Evolutionary conservation across 2,888 invertebrate species (phyloP).

Genomic region (Graphium colonna): DNA sequence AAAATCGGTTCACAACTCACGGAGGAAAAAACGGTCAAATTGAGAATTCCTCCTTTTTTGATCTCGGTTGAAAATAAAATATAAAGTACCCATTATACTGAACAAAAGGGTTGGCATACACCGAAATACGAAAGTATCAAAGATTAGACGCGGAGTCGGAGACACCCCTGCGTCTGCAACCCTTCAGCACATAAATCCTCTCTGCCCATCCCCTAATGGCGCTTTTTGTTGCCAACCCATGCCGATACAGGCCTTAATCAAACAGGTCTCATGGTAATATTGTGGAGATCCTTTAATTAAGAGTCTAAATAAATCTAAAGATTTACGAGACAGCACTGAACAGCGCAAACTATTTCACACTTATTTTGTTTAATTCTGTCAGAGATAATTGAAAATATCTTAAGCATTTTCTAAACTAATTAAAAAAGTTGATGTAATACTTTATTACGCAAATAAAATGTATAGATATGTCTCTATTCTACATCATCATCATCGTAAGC

Average conservation of each 20-base stretch:
- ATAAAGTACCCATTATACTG: background rate
- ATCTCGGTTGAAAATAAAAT: background rate
- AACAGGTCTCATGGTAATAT: conserved; percentile 44
- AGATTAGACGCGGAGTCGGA: conserved; percentile 29
- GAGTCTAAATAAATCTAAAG: conserved; percentile 24
- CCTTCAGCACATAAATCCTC: conserved; percentile 53
- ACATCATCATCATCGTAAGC: no score
- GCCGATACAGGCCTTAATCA: conserved; percentile 49
- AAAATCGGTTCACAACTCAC: no score
- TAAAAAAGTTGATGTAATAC: no score
- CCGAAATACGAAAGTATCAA: conserved; percentile 6
- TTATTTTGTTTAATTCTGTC: background rate
- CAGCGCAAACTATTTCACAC: background rate
- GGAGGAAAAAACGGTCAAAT: no score
- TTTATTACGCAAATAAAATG: no score
- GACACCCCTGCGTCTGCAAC: conserved; percentile 33
- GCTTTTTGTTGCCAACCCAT: conserved; percentile 44
- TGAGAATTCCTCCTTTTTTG: no score
- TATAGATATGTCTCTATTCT: no score
- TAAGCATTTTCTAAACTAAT: no score
- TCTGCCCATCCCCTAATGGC: conserved; percentile 48
- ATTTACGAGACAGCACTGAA: conserved; percentile 9
- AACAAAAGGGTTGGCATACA: background rate
- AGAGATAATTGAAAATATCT: no score
- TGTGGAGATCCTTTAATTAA: conserved; percentile 30